Base-by-base conservation (phyloP, 2,888 invertebrate genomes). In the Sphaeridia pumilis region DNA sequence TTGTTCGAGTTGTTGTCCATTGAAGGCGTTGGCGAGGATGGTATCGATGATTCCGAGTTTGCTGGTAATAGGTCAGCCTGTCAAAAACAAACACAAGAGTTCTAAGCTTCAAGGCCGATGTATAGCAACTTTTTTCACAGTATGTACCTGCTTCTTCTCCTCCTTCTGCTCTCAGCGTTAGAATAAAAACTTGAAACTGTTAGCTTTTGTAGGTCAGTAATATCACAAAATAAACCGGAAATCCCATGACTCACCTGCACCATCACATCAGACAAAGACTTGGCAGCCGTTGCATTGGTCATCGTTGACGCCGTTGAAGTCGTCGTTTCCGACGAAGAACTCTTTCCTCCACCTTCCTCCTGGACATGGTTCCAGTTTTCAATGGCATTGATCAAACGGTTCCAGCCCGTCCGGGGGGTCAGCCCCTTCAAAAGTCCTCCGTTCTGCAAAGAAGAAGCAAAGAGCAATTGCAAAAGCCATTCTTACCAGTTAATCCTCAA, bases 371-470 rank as follows among this genome's bases (percentile, higher is more conserved):
- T 60, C 49, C 59, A 58, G 27, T 58, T 59, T 54, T 65, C 64
- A 7, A 65, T 61, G 12, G 64, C 64, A 7, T 54, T 38, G 7
- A 65, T 61, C 1, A 65, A 53, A 21, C 64, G 58, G 17, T 58
- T 61, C 64, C 64, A 65, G n/a, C 57, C 57, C n/a, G 58, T 46
- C 22, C 59, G 27, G 1, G 64, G 63, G 7, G 60, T 58, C 4
- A 65, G 53, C 10, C 64, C 60, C 38, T 60, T 47, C 0, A 65
- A 41, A 27, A 65, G 55, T 12, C 64, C 64, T 10, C 64, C 64
- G 49, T 58, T 61, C 63, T 63, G 26, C 4, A 41, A 47, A 46
- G 14, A 7, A 14, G 10, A 31, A 31, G 14, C 7, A 31, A 31
- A 31, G 7, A 17, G 38, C 38, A 38, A 38, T 17, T 17, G 20